A percentile compares a stretch with the other conserved stretches of the same genome.
phyloP scores from a whole-genome alignment of 1,140 invertebrate genomes.

The Drosophila micromelanica region DNA sequence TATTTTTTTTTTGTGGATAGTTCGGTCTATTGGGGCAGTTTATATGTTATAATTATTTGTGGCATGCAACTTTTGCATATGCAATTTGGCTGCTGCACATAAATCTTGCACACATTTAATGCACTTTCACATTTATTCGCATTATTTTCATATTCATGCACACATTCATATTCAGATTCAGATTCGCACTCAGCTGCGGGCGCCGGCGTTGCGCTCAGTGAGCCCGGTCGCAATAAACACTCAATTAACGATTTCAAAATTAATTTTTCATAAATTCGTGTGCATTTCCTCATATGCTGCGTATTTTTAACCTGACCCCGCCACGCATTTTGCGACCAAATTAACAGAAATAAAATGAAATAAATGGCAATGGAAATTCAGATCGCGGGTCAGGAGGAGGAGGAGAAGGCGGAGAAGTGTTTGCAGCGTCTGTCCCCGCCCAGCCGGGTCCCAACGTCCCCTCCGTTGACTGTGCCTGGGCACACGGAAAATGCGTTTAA shows the following conservation, averaged over 20 bases:
- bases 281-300: constrained; percentile 68
- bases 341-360: constrained; percentile 77
- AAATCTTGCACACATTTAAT: constrained; percentile 74
- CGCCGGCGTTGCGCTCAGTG: constrained; percentile 40
- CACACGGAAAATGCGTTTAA: constrained; percentile 73
- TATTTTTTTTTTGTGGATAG: constrained; percentile 1
- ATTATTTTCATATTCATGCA: constrained; percentile 56
- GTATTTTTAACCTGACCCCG: constrained; percentile 57
- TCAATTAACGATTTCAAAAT: constrained; percentile 84
- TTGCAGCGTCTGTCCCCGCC: neutral
- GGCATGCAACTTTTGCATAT: constrained; percentile 33
- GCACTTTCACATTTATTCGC: constrained; percentile 66
- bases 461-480: constrained; percentile 24
- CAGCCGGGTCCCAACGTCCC: constrained; percentile 7
- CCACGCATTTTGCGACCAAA: constrained; percentile 36
- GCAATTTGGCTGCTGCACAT: constrained; percentile 57
- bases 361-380: constrained; percentile 50
- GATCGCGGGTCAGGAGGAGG: constrained; percentile 11
- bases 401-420: neutral
- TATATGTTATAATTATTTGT: constrained; percentile 23
- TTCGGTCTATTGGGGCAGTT: neutral
- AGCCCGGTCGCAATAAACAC: constrained; percentile 72
- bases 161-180: constrained; percentile 31
- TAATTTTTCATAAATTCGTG: constrained; percentile 82
- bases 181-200: neutral